These are phyloP conservation scores for Diprion similis DNA, from an alignment of 1,140 invertebrate species.

Conservation along the genomic window DNA sequence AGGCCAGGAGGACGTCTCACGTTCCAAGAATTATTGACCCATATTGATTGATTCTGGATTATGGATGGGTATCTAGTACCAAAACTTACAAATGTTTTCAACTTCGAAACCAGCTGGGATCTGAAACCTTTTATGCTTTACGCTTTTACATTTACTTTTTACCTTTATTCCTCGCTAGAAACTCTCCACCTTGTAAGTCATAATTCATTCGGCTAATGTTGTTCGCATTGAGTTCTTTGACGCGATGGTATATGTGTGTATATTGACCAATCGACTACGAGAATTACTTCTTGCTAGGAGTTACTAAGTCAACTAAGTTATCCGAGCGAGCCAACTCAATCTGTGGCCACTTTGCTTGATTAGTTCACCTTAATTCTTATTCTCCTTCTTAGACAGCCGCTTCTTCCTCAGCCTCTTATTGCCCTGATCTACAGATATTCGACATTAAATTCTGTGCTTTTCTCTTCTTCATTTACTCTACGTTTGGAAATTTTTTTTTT, in stretches of 20 bases:
- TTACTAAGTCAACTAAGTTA: constrained; percentile 14
- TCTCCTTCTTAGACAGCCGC: background rate
- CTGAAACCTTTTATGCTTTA: too few relatives aligned
- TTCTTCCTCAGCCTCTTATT: too few relatives aligned
- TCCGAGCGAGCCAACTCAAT: constrained; percentile 8
- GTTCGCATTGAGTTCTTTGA: background rate
- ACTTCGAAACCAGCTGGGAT: too few relatives aligned
- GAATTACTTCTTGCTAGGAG: background rate
- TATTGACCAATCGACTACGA: background rate
- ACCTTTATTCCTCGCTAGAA: background rate
- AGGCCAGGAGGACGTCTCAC: background rate
- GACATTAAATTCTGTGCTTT: too few relatives aligned
- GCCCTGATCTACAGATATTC: too few relatives aligned
- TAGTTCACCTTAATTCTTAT: constrained; percentile 9
- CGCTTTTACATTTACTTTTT: too few relatives aligned
- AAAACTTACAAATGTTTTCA: too few relatives aligned
- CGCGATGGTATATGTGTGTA: background rate
- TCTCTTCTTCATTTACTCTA: too few relatives aligned
- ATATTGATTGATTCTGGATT: background rate
- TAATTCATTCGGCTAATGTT: background rate
- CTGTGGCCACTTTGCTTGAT: constrained; percentile 14
- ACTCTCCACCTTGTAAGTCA: background rate
- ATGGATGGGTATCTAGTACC: too few relatives aligned
- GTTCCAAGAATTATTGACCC: constrained; percentile 2
- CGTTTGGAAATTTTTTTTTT: too few relatives aligned